Evolutionary conservation across 2,888 invertebrate species (phyloP).

Genomic region (Cheilosia vernalis): DNA sequence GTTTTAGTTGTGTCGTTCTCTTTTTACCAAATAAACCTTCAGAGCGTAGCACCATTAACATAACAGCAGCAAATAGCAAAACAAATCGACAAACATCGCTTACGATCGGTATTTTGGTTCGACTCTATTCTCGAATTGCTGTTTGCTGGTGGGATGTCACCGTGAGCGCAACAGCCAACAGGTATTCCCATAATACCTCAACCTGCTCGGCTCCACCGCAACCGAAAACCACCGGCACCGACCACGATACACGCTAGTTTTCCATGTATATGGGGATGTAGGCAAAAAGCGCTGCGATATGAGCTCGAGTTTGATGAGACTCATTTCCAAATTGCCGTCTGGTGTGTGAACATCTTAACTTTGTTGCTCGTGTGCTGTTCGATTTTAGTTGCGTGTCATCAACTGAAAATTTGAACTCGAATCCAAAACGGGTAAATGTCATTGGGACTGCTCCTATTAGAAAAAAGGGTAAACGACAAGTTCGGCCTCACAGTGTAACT

Average conservation of each 20-base stretch:
- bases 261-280: slow-evolving; percentile 40
- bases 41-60: slow-evolving; percentile 21
- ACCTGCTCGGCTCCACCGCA: slow-evolving; percentile 32
- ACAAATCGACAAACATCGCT: slow-evolving; percentile 34
- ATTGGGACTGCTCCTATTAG: slow-evolving; percentile 5
- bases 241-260: slow-evolving; percentile 25
- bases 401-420: slow-evolving; percentile 35
- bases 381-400: slow-evolving; percentile 42
- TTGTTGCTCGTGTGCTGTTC: slow-evolving; percentile 35
- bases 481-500: not conserved
- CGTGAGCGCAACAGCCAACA: slow-evolving; percentile 56
- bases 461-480: slow-evolving; percentile 21
- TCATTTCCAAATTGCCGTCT: slow-evolving; percentile 65
- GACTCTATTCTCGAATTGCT: slow-evolving; percentile 3
- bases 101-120: slow-evolving; percentile 21
- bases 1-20: not conserved
- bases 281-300: slow-evolving; percentile 31
- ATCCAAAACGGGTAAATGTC: not conserved
- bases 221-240: slow-evolving; percentile 41
- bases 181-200: slow-evolving; percentile 63
- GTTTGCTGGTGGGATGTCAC: slow-evolving; percentile 30
- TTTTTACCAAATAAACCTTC: slow-evolving; percentile 28
- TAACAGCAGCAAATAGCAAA: slow-evolving; percentile 28
- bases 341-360: slow-evolving; percentile 61
- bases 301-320: slow-evolving; percentile 30